A percentile compares a stretch with the other conserved stretches of the same genome.
Conservation (phyloP, 2,888 invertebrate species). For the Spisula subtruncata region DNA sequence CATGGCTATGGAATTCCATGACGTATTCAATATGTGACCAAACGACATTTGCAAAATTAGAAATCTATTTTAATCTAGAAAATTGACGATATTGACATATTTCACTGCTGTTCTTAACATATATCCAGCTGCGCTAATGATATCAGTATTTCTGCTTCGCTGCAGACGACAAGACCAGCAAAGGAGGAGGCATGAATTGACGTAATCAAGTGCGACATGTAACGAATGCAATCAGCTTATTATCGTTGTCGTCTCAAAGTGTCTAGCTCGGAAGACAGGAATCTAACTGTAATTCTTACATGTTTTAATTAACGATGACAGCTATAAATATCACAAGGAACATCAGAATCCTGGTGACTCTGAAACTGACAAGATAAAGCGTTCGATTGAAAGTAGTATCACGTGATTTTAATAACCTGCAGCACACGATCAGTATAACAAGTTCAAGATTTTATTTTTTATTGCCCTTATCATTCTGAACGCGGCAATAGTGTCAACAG, state of each 20-base stretch:
- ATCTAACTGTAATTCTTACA: background rate
- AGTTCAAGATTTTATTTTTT: background rate
- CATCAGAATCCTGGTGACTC: background rate
- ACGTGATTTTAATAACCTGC: background rate
- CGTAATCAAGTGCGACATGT: slow-evolving; percentile 23
- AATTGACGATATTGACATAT: background rate
- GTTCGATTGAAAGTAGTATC: background rate
- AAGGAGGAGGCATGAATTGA: background rate
- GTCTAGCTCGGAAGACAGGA: background rate
- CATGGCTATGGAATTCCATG: background rate
- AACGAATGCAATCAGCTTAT: slow-evolving; percentile 15
- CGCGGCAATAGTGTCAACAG: too few species aligned
- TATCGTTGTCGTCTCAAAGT: slow-evolving; percentile 6
- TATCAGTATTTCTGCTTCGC: slow-evolving; percentile 20
- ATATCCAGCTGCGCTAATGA: background rate
- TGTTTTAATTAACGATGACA: slow-evolving; percentile 9
- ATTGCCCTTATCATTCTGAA: background rate
- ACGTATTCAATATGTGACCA: background rate
- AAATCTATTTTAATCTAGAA: background rate
- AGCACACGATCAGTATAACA: background rate
- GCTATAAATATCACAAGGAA: background rate
- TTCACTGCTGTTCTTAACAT: slow-evolving; percentile 6
- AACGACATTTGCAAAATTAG: background rate
- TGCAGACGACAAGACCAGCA: slow-evolving; percentile 13
- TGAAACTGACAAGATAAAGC: background rate